Evolutionary conservation across 2,113 vertebrate genomes (phyloP), one percentile per base, ranked within the genome.

Genomic region (Orycteropus afer): DNA sequence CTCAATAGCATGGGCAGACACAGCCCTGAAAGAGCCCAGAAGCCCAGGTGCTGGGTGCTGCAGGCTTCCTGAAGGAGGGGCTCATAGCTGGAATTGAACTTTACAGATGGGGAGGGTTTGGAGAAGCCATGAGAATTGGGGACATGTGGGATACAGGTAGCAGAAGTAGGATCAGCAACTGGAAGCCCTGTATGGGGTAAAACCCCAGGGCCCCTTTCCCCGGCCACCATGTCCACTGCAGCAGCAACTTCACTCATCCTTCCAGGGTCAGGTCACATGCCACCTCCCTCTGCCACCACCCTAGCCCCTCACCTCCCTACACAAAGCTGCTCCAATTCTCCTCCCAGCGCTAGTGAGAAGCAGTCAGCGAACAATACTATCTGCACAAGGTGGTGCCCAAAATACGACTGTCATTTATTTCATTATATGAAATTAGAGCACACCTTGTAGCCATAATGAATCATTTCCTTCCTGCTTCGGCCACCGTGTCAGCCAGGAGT

Each of bases 381-480:
- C 97, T 97, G 92, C 37, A 23, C 71, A 1, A 90, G 73, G 97
- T 88, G 93, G 95, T 87, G 90, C 96, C 91, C 95, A 96, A 97
- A 98, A 98, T 95, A 86, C 80, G 92, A 91, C 98, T 98, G 97
- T 98, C 97, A 98, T 98, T 99, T 98, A 96, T 95, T 98, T 97
- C 97, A 74, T 97, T 86, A 95, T 97, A 97, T 95, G 98, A 98
- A 98, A 99, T 98, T 98, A 99, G 98, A 98, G 98, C 97, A 96
- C 96, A 95, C 97, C 98, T 96, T 98, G 97, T 97, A 97, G 98
- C 98, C 97, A 97, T 98, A 99, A 99, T 98, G 98, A 99, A 99
- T 98, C 98, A 98, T 98, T 87, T 98, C 96, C 97, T 97, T 98
- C 98, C 97, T 98, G 98, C 96, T 94, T 92, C 81, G 96, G 98